Evolutionary conservation across 2,113 vertebrate species (phyloP).

Genomic region (Aptenodytes forsteri): DNA sequence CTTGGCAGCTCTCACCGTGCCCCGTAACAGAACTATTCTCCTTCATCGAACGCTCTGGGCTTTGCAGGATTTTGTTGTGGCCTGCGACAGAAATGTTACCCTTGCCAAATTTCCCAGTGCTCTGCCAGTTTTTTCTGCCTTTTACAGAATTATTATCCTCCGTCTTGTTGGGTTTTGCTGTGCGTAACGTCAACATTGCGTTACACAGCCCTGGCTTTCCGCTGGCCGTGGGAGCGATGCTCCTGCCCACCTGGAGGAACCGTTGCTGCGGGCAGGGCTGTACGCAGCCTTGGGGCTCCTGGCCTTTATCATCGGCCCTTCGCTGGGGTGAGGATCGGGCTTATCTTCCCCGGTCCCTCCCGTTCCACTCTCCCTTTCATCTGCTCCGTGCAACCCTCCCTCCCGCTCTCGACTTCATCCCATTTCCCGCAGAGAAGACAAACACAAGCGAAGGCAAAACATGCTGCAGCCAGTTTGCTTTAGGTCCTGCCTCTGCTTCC

Average conservation of each 20-base stretch:
- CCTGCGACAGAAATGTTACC: accelerated
- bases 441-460: not conserved
- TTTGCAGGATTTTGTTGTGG: not conserved
- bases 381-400: not conserved
- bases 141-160: not conserved
- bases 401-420: not conserved
- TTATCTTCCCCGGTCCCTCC: not conserved
- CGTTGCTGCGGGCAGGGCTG: not conserved
- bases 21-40: accelerated
- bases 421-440: not conserved
- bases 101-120: not conserved
- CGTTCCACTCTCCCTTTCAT: accelerated
- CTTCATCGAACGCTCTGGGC: accelerated
- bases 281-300: accelerated
- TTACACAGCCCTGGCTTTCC: not conserved
- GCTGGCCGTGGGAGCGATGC: not conserved
- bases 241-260: not conserved
- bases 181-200: accelerated
- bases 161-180: accelerated
- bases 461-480: accelerated
- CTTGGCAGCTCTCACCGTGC: not conserved
- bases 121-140: not conserved
- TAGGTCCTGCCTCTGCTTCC: not conserved
- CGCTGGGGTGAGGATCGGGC: not conserved
- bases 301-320: not conserved